phyloP scores from a whole-genome alignment of 2,113 vertebrate genomes.

The Herpetotheres cachinnans region DNA sequence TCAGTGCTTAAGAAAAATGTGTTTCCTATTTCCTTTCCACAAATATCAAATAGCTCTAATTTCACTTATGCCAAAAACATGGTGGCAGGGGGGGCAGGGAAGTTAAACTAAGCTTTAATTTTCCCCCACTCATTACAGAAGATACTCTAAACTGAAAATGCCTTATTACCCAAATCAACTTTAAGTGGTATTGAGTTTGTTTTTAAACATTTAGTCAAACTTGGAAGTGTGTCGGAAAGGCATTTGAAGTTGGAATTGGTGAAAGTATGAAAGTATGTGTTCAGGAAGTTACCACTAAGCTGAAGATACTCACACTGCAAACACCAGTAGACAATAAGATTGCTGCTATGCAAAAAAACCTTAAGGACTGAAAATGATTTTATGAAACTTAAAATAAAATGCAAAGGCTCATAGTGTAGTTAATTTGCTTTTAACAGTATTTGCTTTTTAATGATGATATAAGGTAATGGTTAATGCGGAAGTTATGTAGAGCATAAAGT shows the following conservation, averaged over 20 bases:
- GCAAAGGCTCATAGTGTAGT: background rate
- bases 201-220: background rate
- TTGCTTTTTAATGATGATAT: background rate
- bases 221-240: background rate
- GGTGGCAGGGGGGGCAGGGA: no score
- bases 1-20: background rate
- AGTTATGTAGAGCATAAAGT: background rate
- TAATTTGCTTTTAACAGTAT: background rate
- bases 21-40: background rate
- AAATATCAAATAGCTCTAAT: background rate
- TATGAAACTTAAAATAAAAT: background rate
- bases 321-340: background rate
- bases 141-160: background rate
- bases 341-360: background rate
- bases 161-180: background rate
- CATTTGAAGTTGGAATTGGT: background rate
- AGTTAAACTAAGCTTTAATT: background rate
- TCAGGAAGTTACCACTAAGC: background rate
- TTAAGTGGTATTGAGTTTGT: no score
- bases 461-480: background rate
- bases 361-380: background rate
- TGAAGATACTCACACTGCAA: background rate
- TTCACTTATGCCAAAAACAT: background rate
- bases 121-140: background rate
- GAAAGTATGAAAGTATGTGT: rapidly evolving